A percentile compares a stretch with the other conserved stretches of the same genome.
Conservation (phyloP, 2,888 invertebrate species). For the Strigamia transsilvanica region DNA sequence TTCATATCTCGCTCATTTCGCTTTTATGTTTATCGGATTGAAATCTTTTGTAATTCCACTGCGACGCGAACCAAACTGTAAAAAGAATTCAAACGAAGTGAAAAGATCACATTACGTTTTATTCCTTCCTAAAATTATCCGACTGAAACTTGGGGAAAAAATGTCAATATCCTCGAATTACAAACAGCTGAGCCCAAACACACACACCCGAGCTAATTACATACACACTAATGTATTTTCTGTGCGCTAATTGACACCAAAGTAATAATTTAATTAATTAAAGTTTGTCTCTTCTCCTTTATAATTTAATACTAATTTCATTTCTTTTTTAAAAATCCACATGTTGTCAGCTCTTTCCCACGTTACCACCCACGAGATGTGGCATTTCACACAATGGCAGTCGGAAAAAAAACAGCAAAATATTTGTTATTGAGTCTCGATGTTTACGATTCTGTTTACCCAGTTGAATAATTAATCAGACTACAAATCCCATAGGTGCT, state of each 20-base stretch:
- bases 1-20: background rate
- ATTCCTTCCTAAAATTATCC: constrained; percentile 6
- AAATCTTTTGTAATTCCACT: background rate
- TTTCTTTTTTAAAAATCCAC: too few relatives aligned
- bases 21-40: constrained; percentile 18
- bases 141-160: background rate
- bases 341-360: too few relatives aligned
- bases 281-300: background rate
- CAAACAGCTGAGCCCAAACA: constrained; percentile 28
- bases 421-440: background rate
- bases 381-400: too few relatives aligned
- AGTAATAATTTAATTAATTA: background rate
- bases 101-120: constrained; percentile 29
- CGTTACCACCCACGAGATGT: too few relatives aligned
- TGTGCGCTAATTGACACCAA: background rate
- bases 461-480: constrained; percentile 7
- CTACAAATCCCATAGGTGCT: background rate
- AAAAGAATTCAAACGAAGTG: constrained; percentile 34
- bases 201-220: constrained; percentile 7
- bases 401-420: background rate
- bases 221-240: background rate
- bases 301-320: too few relatives aligned
- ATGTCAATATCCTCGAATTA: background rate
- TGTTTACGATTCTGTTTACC: constrained; percentile 33
- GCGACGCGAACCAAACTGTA: background rate